Conservation (phyloP, 2,113 vertebrate species). For the Nesospiza acunhae region DNA sequence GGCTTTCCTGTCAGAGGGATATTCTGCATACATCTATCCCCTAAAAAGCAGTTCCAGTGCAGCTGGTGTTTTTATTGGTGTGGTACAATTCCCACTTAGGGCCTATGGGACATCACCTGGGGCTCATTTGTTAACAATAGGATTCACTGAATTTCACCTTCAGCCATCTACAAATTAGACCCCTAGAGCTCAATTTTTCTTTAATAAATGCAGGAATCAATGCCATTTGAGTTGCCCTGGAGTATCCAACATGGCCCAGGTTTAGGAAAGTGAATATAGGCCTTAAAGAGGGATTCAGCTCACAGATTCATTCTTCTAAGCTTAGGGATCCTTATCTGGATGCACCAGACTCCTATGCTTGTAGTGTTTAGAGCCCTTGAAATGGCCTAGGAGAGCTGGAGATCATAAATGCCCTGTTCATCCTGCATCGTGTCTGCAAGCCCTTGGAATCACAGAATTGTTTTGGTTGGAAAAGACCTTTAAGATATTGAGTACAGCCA, state of each 20-base stretch:
- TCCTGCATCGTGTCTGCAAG: background rate
- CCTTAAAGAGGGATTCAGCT: background rate
- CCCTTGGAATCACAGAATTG: background rate
- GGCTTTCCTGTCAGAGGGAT: background rate
- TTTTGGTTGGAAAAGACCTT: background rate
- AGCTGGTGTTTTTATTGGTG: background rate
- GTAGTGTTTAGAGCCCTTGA: background rate
- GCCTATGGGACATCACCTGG: background rate
- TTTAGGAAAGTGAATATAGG: background rate
- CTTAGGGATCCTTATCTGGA: background rate
- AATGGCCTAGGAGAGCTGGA: background rate
- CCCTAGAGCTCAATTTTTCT: background rate
- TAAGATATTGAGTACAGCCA: background rate
- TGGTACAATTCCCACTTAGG: background rate
- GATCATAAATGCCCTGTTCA: background rate
- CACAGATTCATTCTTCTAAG: background rate
- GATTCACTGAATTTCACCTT: slow-evolving; percentile 24
- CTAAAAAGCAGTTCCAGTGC: background rate
- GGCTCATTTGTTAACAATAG: slow-evolving; percentile 20
- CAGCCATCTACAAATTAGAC: slow-evolving; percentile 15
- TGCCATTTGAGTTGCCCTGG: background rate
- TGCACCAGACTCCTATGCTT: background rate
- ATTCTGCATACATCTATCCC: background rate
- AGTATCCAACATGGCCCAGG: background rate
- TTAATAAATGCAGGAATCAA: background rate